These are phyloP conservation scores for Callorhinus ursinus DNA, from an alignment of 2,113 vertebrate genomes.

Conservation along the genomic window DNA sequence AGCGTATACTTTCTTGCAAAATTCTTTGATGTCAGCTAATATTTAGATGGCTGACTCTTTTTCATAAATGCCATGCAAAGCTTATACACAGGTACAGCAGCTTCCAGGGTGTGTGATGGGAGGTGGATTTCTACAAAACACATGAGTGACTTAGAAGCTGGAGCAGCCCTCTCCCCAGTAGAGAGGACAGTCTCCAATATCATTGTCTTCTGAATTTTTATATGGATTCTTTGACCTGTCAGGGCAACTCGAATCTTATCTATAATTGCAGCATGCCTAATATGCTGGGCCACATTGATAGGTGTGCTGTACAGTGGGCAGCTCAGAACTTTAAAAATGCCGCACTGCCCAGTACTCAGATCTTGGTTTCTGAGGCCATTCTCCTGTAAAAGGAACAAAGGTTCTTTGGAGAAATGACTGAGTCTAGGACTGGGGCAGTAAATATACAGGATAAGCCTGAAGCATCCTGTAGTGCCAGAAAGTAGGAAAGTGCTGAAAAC, in stretches of 20 bases:
- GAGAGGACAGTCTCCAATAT: not conserved
- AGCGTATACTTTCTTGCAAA: not conserved
- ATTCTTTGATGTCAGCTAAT: not conserved
- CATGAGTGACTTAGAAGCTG: not conserved
- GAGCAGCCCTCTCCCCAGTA: not conserved
- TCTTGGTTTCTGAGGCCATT: not conserved
- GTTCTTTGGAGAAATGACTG: not conserved
- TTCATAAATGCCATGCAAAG: not conserved
- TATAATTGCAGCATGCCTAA: not conserved
- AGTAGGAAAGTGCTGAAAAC: not conserved
- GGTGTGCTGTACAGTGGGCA: not conserved
- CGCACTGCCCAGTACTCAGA: not conserved
- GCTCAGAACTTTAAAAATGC: not conserved
- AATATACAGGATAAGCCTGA: not conserved
- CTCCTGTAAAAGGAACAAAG: not conserved
- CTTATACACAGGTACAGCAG: not conserved
- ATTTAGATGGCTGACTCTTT: not conserved
- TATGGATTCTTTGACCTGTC: not conserved
- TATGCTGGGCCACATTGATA: not conserved
- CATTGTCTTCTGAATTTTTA: not conserved
- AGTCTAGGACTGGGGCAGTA: not conserved
- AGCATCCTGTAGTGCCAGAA: not conserved
- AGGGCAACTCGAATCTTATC: not conserved
- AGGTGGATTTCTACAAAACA: not conserved
- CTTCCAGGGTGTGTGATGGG: not conserved